Evolutionary conservation across 2,113 vertebrate species (phyloP).

Genomic region (Saccopteryx leptura): DNA sequence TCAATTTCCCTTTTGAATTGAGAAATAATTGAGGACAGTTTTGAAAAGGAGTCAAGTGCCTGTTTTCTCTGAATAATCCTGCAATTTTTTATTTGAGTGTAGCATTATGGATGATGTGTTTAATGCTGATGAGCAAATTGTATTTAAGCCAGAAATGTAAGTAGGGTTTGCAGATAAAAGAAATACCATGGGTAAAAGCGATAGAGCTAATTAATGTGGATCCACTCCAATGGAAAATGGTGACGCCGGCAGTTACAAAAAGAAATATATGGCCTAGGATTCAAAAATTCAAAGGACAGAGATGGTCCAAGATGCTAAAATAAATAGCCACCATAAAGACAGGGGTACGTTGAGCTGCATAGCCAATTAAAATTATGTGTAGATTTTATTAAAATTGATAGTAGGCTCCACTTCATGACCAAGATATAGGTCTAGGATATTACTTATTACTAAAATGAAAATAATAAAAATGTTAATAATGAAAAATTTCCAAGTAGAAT

Average conservation of each 20-base stretch:
- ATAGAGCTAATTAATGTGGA: conserved; percentile 55
- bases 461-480: not conserved
- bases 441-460: not conserved
- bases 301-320: not conserved
- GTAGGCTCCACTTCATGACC: not conserved
- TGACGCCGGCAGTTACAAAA: not conserved
- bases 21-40: conserved; percentile 66
- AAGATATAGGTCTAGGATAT: not conserved
- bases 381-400: not conserved
- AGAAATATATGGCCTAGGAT: not conserved
- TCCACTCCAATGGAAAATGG: not conserved
- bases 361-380: not conserved
- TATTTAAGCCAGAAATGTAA: conserved; percentile 60
- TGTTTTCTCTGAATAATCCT: conserved; percentile 70
- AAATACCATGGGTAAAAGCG: conserved; percentile 21
- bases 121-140: conserved; percentile 53
- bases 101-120: conserved; percentile 53
- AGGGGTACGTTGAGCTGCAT: not conserved
- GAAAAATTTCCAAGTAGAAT: not conserved
- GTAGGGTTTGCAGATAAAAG: conserved; percentile 29
- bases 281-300: not conserved
- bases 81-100: conserved; percentile 59
- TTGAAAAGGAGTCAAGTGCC: conserved; percentile 71
- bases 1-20: conserved; percentile 73
- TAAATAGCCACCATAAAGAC: not conserved